Base-by-base conservation (phyloP, 2,797 vertebrate species). In the Myiotriccus ornatus region DNA sequence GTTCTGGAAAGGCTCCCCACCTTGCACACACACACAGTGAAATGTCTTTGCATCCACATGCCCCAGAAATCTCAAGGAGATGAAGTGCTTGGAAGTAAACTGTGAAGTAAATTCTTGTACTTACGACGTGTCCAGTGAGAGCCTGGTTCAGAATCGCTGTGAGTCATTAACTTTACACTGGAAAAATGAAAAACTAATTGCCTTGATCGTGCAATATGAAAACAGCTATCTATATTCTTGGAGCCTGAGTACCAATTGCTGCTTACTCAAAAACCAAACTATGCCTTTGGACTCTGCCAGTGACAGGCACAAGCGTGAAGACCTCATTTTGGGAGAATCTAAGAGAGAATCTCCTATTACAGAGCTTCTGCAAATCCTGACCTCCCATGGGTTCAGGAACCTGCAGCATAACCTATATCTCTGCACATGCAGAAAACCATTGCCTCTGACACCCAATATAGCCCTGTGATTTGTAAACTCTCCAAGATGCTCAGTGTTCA, bases 91-190 rank as follows among this genome's bases (percentile, higher is more conserved):
- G 35, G 12, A 6, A 34, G 7, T 50, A 57, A 83, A 80, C 7
- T 49, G 41, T 34, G 77, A 86, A 77, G 57, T 39, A 80, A 11
- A 59, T 6, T 7, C 13, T 50, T 28, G 13, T 30, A 28, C 7
- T 63, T 46, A 44, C 53, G 10, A 21, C 0, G 0, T 10, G 20
- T 13, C 12, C n/a, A 43, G 5, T 35, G 39, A 90, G 59, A 35
- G 20, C 23, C 3, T 43, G 8, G 1, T 41, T 63, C 47, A 81
- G 60, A 88, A 67, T 19, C 3, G 0, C 9, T 20, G 19, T 24
- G 35, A 76, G 10, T 27, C 20, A 39, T 41, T 70, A 67, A 50
- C 10, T 18, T 13, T 7, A 9, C 1, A 0, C 1, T 1, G 2
- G 44, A 84, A 84, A 81, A 84, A 53, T 20, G 3, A 63, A 55